Percentiles rank a stretch among this genome's conserved stretches.
These are phyloP conservation scores for Drosophila pandora DNA, from an alignment of 1,140 invertebrate species.

Conservation along the genomic window DNA sequence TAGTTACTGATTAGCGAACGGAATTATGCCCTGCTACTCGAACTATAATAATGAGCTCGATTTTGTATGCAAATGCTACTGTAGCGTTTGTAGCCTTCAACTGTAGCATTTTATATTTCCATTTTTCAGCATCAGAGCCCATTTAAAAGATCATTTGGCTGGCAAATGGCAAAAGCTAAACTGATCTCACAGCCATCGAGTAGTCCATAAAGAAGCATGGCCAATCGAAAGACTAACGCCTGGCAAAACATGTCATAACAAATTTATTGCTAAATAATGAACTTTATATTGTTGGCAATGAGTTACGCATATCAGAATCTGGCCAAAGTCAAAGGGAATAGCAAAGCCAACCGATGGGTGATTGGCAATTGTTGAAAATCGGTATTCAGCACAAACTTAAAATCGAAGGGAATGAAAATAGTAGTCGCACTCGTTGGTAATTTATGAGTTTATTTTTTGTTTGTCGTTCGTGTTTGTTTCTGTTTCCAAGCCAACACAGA, in stretches of 20 bases:
- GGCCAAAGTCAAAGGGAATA: conserved; percentile 31
- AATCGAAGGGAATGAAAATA: conserved; percentile 36
- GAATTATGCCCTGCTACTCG: conserved; percentile 21
- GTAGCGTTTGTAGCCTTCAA: conserved; percentile 33
- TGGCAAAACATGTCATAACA: conserved; percentile 61
- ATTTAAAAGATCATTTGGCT: conserved; percentile 54
- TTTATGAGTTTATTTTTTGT: conserved; percentile 69
- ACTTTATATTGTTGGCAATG: conserved; percentile 72
- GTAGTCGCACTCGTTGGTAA: conserved; percentile 47
- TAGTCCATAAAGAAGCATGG: conserved; percentile 38
- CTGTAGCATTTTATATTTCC: conserved; percentile 47
- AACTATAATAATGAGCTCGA: conserved; percentile 28
- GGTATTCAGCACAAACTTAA: conserved; percentile 44
- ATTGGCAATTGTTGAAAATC: conserved; percentile 50
- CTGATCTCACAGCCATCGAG: conserved; percentile 25
- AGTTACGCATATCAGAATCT: conserved; percentile 59
- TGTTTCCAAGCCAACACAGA: conserved; percentile 52
- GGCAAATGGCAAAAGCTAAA: conserved; percentile 51
- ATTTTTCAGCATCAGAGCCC: conserved; percentile 29
- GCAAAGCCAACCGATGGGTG: conserved; percentile 55
- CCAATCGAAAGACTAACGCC: conserved; percentile 57
- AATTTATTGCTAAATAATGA: conserved; percentile 78
- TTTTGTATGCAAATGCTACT: conserved; percentile 40
- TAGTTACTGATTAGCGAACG: conserved; percentile 27
- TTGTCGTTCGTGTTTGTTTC: not conserved